Evolutionary conservation across 2,888 invertebrate genomes (phyloP).

Genomic region (Glyphotaelius pellucidus): DNA sequence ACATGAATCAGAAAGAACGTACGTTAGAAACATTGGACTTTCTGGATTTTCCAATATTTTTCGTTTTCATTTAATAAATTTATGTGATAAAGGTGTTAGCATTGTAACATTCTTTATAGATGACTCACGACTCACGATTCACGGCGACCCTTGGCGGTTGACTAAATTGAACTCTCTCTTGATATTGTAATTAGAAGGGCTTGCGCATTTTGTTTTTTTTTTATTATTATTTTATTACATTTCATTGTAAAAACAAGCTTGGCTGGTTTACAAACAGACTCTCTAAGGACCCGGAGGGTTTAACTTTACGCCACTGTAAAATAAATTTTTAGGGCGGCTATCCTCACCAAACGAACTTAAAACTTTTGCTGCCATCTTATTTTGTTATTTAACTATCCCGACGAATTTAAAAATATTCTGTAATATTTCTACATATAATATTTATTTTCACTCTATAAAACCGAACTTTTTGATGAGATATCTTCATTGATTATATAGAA

Average conservation of each 20-base stretch:
- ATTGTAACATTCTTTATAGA: neutral
- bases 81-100: neutral
- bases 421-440: neutral
- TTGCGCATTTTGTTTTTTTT: too few species aligned
- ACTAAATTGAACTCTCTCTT: neutral
- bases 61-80: too few species aligned
- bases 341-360: neutral
- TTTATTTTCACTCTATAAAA: neutral
- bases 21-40: too few species aligned
- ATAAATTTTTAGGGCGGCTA: neutral
- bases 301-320: neutral
- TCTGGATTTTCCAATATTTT: too few species aligned
- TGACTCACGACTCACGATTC: too few species aligned
- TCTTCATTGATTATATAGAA: neutral
- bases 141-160: neutral
- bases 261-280: neutral
- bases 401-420: neutral
- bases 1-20: too few species aligned
- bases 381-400: neutral
- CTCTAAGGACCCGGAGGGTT: neutral
- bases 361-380: neutral
- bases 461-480: neutral
- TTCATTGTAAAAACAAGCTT: neutral
- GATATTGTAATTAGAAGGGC: too few species aligned
- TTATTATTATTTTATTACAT: too few species aligned